phyloP scores from a whole-genome alignment of 2,888 invertebrate species.

The Cylloceria caligata region DNA sequence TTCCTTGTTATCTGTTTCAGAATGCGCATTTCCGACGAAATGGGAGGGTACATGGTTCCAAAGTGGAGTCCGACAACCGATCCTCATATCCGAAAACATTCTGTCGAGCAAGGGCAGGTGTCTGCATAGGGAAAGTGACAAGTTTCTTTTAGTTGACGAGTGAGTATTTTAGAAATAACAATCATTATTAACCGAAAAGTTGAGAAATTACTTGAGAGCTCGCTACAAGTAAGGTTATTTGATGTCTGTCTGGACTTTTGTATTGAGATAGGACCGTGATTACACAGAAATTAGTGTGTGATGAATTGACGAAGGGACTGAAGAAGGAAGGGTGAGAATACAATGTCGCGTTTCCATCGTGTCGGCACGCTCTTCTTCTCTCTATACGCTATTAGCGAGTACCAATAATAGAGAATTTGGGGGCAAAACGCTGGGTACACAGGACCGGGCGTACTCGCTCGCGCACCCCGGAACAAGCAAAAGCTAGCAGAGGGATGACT shows the following conservation, averaged over 20 bases:
- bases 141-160: constrained; percentile 95
- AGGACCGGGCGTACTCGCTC: constrained; percentile 33
- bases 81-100: constrained; percentile 92
- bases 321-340: constrained; percentile 41
- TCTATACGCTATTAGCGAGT: constrained; percentile 67
- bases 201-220: constrained; percentile 9
- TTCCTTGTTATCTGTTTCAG: constrained; percentile 81
- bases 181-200: constrained; percentile 20
- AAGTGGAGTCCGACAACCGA: constrained; percentile 94
- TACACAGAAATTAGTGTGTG: constrained; percentile 59
- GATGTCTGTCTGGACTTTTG: constrained; percentile 53
- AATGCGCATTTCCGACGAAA: constrained; percentile 92
- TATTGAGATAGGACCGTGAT: constrained; percentile 48
- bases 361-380: constrained; percentile 60
- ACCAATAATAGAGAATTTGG: constrained; percentile 64
- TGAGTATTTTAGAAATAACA: constrained; percentile 86
- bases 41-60: constrained; percentile 97
- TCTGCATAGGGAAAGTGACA: constrained; percentile 93
- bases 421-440: constrained; percentile 62
- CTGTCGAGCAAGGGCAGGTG: constrained; percentile 95
- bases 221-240: constrained; percentile 43
- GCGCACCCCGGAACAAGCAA: constrained; percentile 57
- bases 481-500: constrained; percentile 64
- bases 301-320: constrained; percentile 51
- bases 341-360: constrained; percentile 48